phyloP scores from a whole-genome alignment of 2,888 invertebrate species.

The Crepidodera aurea region DNA sequence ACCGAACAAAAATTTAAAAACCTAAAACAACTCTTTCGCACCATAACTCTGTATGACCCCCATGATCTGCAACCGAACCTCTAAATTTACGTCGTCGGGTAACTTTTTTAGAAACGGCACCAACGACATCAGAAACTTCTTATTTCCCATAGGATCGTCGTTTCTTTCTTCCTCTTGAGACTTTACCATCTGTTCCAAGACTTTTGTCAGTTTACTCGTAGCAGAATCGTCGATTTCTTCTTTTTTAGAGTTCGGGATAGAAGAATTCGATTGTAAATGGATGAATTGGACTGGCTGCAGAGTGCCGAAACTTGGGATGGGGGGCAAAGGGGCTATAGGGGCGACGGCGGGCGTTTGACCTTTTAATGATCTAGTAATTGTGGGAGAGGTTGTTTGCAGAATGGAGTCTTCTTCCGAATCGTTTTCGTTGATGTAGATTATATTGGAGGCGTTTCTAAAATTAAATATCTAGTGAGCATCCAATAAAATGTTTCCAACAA shows the following conservation, averaged over 20 bases:
- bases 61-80: constrained; percentile 52
- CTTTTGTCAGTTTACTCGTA: constrained; percentile 28
- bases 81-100: constrained; percentile 53
- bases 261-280: constrained; percentile 39
- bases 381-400: constrained; percentile 8
- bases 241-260: constrained; percentile 20
- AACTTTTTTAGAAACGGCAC: constrained; percentile 52
- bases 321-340: constrained; percentile 12
- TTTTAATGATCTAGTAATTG: constrained; percentile 7
- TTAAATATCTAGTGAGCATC: neutral
- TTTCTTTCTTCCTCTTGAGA: constrained; percentile 47
- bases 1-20: too few relatives aligned
- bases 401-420: constrained; percentile 24
- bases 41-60: constrained; percentile 47
- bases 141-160: constrained; percentile 53
- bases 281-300: constrained; percentile 39
- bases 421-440: constrained; percentile 41
- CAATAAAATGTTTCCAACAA: too few relatives aligned
- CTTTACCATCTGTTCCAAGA: constrained; percentile 45
- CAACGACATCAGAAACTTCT: constrained; percentile 51
- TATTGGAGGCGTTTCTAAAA: constrained; percentile 32
- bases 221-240: constrained; percentile 10
- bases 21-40: constrained; percentile 14
- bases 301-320: constrained; percentile 17
- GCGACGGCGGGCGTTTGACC: constrained; percentile 9